Evolutionary conservation across 2,888 invertebrate genomes (phyloP).

Genomic region (Mimachlamys varia): DNA sequence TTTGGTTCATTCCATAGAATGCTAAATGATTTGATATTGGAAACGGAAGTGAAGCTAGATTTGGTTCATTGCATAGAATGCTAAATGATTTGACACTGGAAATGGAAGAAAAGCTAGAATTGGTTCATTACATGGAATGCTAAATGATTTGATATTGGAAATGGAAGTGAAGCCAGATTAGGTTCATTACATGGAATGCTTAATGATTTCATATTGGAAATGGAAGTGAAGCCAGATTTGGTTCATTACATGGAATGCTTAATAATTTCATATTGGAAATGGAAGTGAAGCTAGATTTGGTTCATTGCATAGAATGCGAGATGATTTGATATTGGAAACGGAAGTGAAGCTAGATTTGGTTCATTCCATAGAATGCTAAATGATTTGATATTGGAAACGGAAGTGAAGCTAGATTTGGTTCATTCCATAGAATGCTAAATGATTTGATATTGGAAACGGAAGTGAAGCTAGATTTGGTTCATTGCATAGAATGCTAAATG

Average conservation of each 20-base stretch:
- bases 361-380: background rate
- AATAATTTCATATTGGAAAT: background rate
- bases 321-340: background rate
- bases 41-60: background rate
- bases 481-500: background rate
- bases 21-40: background rate
- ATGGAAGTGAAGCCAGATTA: background rate
- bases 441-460: background rate
- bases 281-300: background rate
- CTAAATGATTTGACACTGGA: background rate
- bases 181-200: background rate
- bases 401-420: background rate
- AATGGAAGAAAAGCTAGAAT: background rate
- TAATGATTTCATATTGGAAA: background rate
- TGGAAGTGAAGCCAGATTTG: background rate
- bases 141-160: background rate
- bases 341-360: background rate
- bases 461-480: background rate
- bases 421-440: background rate
- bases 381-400: background rate
- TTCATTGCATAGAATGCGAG: background rate
- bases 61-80: background rate
- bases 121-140: background rate
- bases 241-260: background rate
- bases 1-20: background rate